Base-by-base conservation (phyloP, 2,113 vertebrate species). In the Bubo blakistoni region DNA sequence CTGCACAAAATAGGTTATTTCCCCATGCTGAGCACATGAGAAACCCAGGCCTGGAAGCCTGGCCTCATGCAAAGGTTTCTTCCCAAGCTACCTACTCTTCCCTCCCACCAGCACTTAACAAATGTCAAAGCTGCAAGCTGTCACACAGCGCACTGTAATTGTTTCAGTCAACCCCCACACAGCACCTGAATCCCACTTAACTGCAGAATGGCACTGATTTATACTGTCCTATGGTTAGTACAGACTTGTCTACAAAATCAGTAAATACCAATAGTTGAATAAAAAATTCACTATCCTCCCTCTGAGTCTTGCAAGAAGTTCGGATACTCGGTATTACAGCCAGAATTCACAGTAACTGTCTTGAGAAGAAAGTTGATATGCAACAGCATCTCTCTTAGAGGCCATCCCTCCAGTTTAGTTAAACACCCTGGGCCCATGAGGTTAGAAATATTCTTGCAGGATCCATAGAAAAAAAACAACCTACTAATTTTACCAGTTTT, bases 221-320 rank as follows among this genome's bases (percentile, higher is more conserved):
- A 18, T 25, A 25, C 54, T 22, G 58, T 14, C 47, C 69, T 76
- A 3, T 1, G 13, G 0, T 22, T 13, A 44, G 25, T 5, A 38
- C 19, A 73, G n/a, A 11, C 34, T 5, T 17, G 29, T 20, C 82
- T 69, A 52, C 4, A 18, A 63, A 40, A 71, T 14, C 4, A 67
- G 3, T 5, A 51, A 36, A 49, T 12, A 38, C 20, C 32, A 22
- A 54, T 0, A 55, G n/a, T 0, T 27, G 18, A 74, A 71, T 34
- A 25, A 70, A 81, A 81, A 86, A 38, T 29, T 54, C 4, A 1
- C 0, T 65, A 16, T 52, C 55, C 81, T 61, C 8, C 55, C 73
- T 26, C 22, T 10, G n/a, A 69, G 29, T 18, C 58, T 19, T 51
- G 34, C 34, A 61, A 73, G 30, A 24, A 52, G 59, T 57, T 77